phyloP scores from a whole-genome alignment of 2,888 invertebrate genomes.

The Campoletis raptor region DNA sequence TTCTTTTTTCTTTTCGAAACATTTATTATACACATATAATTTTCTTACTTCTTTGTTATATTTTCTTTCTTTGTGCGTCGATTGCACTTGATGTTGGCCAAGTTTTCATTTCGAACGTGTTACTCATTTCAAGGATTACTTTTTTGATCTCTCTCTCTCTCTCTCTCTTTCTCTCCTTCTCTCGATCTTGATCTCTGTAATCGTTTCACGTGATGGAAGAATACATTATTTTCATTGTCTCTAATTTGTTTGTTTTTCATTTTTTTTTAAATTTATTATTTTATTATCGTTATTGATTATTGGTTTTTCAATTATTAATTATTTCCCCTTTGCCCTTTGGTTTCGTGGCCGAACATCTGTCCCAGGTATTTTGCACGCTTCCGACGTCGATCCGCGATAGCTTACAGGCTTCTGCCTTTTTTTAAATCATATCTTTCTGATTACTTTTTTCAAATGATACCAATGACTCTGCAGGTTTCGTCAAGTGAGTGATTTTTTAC shows the following conservation, averaged over 20 bases:
- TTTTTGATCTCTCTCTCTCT: neutral
- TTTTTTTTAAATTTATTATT: neutral
- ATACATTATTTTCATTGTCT: conserved; percentile 25
- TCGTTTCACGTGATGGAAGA: conserved; percentile 34
- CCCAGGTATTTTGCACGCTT: conserved; percentile 12
- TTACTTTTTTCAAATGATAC: conserved; percentile 20
- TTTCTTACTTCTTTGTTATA: neutral
- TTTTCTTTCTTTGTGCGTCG: conserved; percentile 57
- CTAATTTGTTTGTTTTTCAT: conserved; percentile 14
- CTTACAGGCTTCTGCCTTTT: conserved; percentile 55
- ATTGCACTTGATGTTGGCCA: conserved; percentile 60
- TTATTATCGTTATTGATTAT: neutral
- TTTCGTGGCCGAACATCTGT: conserved; percentile 22
- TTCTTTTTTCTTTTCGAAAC: conserved; percentile 49
- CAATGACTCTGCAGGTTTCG: neutral
- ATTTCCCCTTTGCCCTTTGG: neutral
- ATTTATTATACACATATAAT: conserved; percentile 27
- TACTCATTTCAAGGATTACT: conserved; percentile 16
- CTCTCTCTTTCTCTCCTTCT: conserved; percentile 20
- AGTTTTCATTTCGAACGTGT: conserved; percentile 48
- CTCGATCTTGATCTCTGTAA: conserved; percentile 38
- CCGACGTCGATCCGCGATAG: conserved; percentile 47
- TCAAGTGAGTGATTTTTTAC: neutral
- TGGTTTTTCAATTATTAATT: conserved; percentile 2
- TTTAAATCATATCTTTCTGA: conserved; percentile 40